phyloP scores from a whole-genome alignment of 1,140 invertebrate genomes.

The Anoplophora glabripennis region DNA sequence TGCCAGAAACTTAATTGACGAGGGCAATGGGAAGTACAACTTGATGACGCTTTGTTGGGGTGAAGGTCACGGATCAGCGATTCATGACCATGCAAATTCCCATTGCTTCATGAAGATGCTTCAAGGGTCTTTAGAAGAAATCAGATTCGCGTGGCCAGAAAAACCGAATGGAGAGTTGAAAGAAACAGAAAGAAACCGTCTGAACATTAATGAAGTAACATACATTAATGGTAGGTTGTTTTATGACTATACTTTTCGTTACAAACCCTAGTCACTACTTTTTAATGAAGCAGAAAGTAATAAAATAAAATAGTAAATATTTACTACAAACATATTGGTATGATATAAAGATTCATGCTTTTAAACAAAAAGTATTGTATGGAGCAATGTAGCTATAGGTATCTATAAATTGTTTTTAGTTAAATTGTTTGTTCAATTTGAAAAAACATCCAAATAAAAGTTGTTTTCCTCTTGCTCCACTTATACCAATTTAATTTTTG shows the following conservation, averaged over 20 bases:
- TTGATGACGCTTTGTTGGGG: slow-evolving; percentile 97
- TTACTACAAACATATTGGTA: no score
- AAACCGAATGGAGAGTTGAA: slow-evolving; percentile 52
- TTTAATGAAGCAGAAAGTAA: not conserved
- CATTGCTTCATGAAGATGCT: slow-evolving; percentile 97
- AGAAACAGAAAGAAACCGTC: slow-evolving; percentile 61
- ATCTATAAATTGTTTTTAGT: no score
- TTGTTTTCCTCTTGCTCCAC: no score
- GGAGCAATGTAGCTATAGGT: no score
- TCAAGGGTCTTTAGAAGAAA: slow-evolving; percentile 68
- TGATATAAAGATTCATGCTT: no score
- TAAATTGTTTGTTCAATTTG: no score
- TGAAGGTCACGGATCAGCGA: slow-evolving; percentile 88
- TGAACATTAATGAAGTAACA: slow-evolving; percentile 76
- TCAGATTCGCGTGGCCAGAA: slow-evolving; percentile 72
- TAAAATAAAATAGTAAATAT: no score
- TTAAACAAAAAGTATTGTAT: no score
- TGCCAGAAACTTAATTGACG: slow-evolving; percentile 90
- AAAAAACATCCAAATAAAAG: no score
- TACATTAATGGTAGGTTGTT: slow-evolving; percentile 89
- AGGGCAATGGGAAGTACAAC: slow-evolving; percentile 96
- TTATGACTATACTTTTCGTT: slow-evolving; percentile 1
- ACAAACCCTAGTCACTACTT: not conserved
- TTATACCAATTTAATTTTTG: no score
- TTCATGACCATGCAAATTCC: slow-evolving; percentile 94